Conservation (phyloP, 35 echinoderm and acorn worm genomes). For the Ophioderma brevispina region DNA sequence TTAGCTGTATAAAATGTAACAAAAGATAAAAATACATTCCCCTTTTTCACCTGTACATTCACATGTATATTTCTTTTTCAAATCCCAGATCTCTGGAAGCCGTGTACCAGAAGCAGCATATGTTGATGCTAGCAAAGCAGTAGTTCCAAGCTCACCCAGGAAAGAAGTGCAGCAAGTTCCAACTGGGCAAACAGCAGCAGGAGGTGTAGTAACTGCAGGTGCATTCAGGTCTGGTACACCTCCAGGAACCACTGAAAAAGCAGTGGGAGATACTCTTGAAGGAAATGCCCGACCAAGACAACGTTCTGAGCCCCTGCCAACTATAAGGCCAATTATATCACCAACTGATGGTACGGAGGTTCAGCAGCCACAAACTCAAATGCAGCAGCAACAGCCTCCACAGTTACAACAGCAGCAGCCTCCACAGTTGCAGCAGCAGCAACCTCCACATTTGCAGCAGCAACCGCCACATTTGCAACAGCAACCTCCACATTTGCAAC, state of each 20-base stretch:
- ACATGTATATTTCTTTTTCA: no score
- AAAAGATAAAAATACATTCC: no score
- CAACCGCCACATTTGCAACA: constrained; percentile 12
- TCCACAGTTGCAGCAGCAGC: background rate
- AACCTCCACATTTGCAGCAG: background rate
- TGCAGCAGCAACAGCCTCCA: constrained; percentile 11
- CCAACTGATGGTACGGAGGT: background rate
- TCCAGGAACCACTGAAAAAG: background rate
- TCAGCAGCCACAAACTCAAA: constrained; percentile 21
- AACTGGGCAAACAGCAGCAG: no score
- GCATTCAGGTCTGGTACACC: background rate
- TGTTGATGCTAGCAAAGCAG: background rate
- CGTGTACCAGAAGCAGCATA: background rate
- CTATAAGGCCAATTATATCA: background rate
- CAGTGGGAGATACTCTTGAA: background rate
- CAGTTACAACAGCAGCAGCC: constrained; percentile 1
- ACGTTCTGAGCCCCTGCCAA: background rate
- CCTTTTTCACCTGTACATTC: no score
- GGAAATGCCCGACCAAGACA: background rate
- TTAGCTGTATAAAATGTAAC: no score
- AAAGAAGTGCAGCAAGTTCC: background rate
- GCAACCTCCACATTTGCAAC: constrained; percentile 10
- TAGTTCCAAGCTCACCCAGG: background rate
- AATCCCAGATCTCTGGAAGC: constrained; percentile 3
- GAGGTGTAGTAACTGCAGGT: no score